Base-by-base conservation (phyloP, 2,113 vertebrate genomes). In the Chionodraco myersi region DNA sequence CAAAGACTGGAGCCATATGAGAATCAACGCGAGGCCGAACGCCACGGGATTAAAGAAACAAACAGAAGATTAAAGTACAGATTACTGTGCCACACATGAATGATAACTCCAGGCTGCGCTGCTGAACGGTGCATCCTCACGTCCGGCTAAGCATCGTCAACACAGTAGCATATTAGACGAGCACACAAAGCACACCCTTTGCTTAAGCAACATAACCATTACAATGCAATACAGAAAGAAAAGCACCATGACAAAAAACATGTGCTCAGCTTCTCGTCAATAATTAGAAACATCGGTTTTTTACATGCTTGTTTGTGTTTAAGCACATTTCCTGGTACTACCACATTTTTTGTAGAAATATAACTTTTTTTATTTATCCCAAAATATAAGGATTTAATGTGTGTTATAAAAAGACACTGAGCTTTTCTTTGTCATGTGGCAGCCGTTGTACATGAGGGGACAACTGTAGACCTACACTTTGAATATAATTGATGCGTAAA, bases 111-210 rank as follows among this genome's bases (percentile, higher is more conserved):
- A 68, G 34, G 71, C 12, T 36, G 75, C 63, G 80, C 80, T 65
- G 59, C 51, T 26, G 10, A 70, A 66, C 79, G 64, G 77, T 66
- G 62, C 70, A 54, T 69, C 59, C 61, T 67, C 70, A 59, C 2
- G 6, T 52, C 59, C 23, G 52, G 56, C 57, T 45, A 82, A 83
- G 81, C 72, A 79, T 94, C 95, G 64, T n/a, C 72, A 93, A 94
- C 94, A 96, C 92, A 95, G 95, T 96, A 96, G 95, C 94, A 95
- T 93, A 95, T 89, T 91, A 94, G 93, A 95, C 91, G 92, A 96
- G 86, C 66, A 88, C 82, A 96, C 94, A 94, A 90, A 96, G 88
- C 57, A 83, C 71, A 84, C 66, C 95, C 94, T 94, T 96, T 95
- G 97, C 96, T 67, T 13, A 92, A 95, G 94, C 94, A 92, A 92